Evolutionary conservation across 2,113 vertebrate species (phyloP), one percentile per base, ranked within the genome.

Genomic region (Otolemur garnettii): DNA sequence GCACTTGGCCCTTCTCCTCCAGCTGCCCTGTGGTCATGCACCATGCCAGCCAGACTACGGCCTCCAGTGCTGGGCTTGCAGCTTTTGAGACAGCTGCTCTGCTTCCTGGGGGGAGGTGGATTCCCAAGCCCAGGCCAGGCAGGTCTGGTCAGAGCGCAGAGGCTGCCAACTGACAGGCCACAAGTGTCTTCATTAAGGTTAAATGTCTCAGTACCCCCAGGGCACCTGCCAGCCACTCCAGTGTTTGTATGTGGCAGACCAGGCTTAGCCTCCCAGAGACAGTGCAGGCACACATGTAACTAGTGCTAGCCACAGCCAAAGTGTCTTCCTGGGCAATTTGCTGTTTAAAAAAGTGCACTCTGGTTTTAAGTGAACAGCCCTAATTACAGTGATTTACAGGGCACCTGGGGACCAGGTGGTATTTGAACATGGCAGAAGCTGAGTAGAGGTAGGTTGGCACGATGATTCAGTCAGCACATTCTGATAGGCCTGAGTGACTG

Each of bases 351-450:
- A 97, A 97, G 97, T 94, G 97, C 94, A 91, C 96, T 97, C 96
- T 98, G 96, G 97, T 98, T 98, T 97, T 98, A 97, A 97, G 98
- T 97, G 98, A 98, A 96, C 95, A 97, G 96, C 94, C 97, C 97
- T 98, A 98, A 98, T 98, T 98, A 98, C 95, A 97, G 97, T 98
- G 98, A 98, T 98, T 98, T 98, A 98, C 96, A 92, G 92, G 94
- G 96, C 97, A 98, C 98, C 98, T 98, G 97, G 98, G 98, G 98
- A 98, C 97, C 28, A 95, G 98, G 97, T 98, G 98, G 96, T 97
- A 98, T 98, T 98, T 98, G 97, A 98, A 87, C 96, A 88, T 64
- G 26, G 85, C 78, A 0, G 92, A 96, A 96, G 71, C 92, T 82
- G 96, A 81, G 95, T 95, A 90, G 96, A 98, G 98, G 98, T 93